phyloP scores from a whole-genome alignment of 2,113 vertebrate species.

The Bubalus kerabau region DNA sequence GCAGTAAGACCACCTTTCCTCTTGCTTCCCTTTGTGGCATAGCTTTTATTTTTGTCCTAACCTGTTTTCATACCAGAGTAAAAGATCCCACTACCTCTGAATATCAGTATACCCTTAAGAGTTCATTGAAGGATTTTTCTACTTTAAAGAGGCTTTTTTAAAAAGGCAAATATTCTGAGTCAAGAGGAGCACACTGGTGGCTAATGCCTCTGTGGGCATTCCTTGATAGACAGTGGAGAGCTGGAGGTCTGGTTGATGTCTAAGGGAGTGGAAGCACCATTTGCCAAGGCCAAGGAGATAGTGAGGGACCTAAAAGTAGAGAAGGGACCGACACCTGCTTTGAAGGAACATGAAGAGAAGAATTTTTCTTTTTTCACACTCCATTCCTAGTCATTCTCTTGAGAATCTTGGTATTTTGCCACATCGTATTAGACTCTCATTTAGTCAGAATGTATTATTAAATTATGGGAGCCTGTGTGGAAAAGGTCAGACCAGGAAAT shows the following conservation, averaged over 20 bases:
- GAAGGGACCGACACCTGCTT: neutral
- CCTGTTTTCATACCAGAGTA: neutral
- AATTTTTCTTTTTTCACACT: neutral
- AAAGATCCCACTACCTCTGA: neutral
- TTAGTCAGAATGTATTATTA: neutral
- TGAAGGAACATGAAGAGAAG: neutral
- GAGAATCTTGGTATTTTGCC: neutral
- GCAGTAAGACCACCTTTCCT: neutral
- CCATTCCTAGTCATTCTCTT: neutral
- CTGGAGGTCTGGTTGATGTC: neutral
- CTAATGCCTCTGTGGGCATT: neutral
- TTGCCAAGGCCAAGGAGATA: neutral
- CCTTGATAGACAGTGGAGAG: neutral
- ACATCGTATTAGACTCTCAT: neutral
- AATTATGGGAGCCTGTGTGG: neutral
- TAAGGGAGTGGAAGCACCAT: neutral
- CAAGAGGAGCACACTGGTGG: neutral
- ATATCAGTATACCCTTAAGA: neutral
- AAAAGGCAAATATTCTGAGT: neutral
- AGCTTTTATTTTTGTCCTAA: neutral
- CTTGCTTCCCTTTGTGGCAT: neutral
- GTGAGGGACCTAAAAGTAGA: neutral
- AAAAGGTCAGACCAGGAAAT: neutral
- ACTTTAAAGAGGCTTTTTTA: neutral
- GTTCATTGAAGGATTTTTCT: neutral